These are phyloP conservation scores for Aphelenchoides fujianensis DNA, from an alignment of 1,140 invertebrate genomes.

Conservation along the genomic window DNA sequence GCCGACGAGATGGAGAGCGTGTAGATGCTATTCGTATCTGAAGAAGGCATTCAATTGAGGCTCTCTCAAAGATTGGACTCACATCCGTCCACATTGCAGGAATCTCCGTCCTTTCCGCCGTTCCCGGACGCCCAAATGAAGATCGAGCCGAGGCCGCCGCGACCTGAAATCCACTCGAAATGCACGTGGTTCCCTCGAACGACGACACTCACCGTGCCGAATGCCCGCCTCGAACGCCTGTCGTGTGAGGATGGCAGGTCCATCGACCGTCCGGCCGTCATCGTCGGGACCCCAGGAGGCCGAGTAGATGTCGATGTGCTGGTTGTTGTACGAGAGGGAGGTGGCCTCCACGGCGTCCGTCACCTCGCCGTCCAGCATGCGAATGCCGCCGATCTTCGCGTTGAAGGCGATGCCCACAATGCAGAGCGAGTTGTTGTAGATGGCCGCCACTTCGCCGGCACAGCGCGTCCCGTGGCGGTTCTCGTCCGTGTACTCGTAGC, in stretches of 20 bases:
- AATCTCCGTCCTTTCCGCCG: conserved; percentile 80
- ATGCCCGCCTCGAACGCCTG: conserved; percentile 93
- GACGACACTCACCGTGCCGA: conserved; percentile 70
- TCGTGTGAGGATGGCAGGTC: conserved; percentile 90
- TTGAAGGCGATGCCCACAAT: conserved; percentile 93
- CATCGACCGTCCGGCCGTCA: conserved; percentile 95
- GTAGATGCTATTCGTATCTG: conserved; percentile 96
- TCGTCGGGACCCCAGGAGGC: conserved; percentile 92
- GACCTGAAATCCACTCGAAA: conserved; percentile 67
- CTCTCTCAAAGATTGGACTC: too few species aligned
- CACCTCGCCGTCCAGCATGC: conserved; percentile 90
- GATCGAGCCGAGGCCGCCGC: conserved; percentile 89
- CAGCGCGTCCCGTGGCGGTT: conserved; percentile 89
- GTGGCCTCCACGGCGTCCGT: conserved; percentile 95
- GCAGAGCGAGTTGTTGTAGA: conserved; percentile 91
- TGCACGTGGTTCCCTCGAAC: too few species aligned
- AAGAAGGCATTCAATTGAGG: too few species aligned
- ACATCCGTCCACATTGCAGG: conserved; percentile 87
- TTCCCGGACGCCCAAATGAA: conserved; percentile 99
- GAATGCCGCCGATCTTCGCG: conserved; percentile 82
- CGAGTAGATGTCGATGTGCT: conserved; percentile 96
- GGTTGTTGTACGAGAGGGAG: conserved; percentile 84
- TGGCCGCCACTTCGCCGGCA: conserved; percentile 94
- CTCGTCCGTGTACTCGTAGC: conserved; percentile 66
- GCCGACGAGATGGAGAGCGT: conserved; percentile 96